Conservation (phyloP, 2,888 invertebrate genomes). For the Drosophila mulleri region DNA sequence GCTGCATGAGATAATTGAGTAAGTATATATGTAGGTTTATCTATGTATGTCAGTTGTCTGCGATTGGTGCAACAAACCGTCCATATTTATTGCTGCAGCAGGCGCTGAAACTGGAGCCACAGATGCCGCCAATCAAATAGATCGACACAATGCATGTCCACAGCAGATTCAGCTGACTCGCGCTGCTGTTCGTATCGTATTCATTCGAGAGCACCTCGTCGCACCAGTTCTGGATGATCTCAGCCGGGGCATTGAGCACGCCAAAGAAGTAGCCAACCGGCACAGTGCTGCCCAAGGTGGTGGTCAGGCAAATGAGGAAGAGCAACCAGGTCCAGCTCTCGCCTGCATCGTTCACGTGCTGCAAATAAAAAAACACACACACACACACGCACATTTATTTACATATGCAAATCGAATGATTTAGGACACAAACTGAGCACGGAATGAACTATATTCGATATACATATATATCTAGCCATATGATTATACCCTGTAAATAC, state of each 20-base stretch:
- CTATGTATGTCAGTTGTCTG: too few relatives aligned
- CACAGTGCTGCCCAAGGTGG: constrained; percentile 91
- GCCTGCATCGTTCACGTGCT: constrained; percentile 48
- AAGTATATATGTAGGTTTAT: background rate
- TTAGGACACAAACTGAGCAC: constrained; percentile 62
- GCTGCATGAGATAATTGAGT: constrained; percentile 46
- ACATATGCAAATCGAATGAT: constrained; percentile 60
- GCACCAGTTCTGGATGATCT: constrained; percentile 89
- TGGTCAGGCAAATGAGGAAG: constrained; percentile 88
- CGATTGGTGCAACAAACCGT: constrained; percentile 83
- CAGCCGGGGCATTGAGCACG: constrained; percentile 92
- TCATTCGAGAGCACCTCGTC: constrained; percentile 88
- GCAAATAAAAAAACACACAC: constrained; percentile 10
- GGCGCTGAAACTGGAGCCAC: constrained; percentile 93
- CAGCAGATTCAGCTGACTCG: constrained; percentile 87
- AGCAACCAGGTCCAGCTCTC: constrained; percentile 85
- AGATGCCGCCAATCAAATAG: constrained; percentile 94
- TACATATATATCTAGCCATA: background rate
- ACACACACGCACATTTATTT: background rate
- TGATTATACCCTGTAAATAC: constrained; percentile 34
- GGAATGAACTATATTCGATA: too few relatives aligned
- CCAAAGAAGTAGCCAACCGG: constrained; percentile 94
- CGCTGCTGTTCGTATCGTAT: constrained; percentile 86
- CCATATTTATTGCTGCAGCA: constrained; percentile 90
- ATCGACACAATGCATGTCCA: constrained; percentile 95